Percentiles rank a stretch among this genome's conserved stretches.
Evolutionary conservation across 2,113 vertebrate species (phyloP).

Genomic region (Columba livia): DNA sequence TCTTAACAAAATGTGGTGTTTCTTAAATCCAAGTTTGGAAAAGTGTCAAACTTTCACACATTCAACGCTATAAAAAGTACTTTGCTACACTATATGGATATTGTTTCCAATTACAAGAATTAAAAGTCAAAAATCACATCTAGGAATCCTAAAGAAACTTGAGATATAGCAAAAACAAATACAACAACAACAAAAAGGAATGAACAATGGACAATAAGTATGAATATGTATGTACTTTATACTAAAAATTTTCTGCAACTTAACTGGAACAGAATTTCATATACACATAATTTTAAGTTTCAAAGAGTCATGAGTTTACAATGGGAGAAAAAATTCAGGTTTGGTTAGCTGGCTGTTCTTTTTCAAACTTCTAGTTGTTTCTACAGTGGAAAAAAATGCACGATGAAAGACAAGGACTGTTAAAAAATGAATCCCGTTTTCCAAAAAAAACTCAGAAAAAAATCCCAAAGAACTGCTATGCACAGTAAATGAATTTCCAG

Average conservation of each 20-base stretch:
- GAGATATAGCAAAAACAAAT: not conserved
- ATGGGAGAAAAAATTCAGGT: accelerated
- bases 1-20: not conserved
- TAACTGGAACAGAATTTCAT: not conserved
- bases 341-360: accelerated
- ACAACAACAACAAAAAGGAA: accelerated
- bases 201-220: too few relatives aligned
- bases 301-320: not conserved
- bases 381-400: not conserved
- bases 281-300: not conserved
- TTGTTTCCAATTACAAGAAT: not conserved
- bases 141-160: not conserved
- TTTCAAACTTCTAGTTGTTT: not conserved
- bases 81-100: not conserved
- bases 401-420: not conserved
- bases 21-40: not conserved
- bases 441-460: accelerated
- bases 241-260: not conserved
- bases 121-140: not conserved
- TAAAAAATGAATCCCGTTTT: not conserved
- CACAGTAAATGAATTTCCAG: not conserved
- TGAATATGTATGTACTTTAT: not conserved
- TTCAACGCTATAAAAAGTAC: not conserved
- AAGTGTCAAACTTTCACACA: not conserved
- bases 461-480: not conserved